These are phyloP conservation scores for Porites rus DNA, from an alignment of 92 coral and sea anemone species.

Conservation along the genomic window DNA sequence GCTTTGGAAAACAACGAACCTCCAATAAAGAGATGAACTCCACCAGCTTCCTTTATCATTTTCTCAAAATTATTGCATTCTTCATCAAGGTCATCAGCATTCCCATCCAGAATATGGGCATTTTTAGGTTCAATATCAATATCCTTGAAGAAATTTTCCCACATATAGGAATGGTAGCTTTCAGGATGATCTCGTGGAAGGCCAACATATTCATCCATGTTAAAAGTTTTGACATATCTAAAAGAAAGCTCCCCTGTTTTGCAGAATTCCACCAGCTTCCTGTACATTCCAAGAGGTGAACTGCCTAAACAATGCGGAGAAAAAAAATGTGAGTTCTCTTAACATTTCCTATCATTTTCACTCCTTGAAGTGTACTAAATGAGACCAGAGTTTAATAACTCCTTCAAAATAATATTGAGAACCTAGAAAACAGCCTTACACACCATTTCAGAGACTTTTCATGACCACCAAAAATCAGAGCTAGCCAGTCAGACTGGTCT, in stretches of 20 bases:
- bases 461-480: no score
- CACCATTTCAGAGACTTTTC: no score
- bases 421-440: no score
- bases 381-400: no score
- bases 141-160: constrained; percentile 98
- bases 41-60: constrained; percentile 85
- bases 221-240: constrained; percentile 93
- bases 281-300: constrained; percentile 97
- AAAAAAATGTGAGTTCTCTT: no score
- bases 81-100: constrained; percentile 82
- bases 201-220: constrained; percentile 99
- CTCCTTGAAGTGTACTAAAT: no score
- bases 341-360: no score
- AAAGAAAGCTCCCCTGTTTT: constrained; percentile 91
- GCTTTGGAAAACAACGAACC: constrained; percentile 51
- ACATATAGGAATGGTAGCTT: constrained; percentile 98
- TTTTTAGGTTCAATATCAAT: constrained; percentile 94
- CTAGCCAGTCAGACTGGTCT: no score
- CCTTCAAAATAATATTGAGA: no score
- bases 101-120: constrained; percentile 96
- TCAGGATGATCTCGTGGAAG: constrained; percentile 97
- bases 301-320: constrained; percentile 68
- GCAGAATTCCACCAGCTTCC: constrained; percentile 91
- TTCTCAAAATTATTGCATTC: constrained; percentile 90
- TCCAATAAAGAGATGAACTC: constrained; percentile 94